Base-by-base conservation (phyloP, 1,140 invertebrate species). In the Tetranychus urticae region DNA sequence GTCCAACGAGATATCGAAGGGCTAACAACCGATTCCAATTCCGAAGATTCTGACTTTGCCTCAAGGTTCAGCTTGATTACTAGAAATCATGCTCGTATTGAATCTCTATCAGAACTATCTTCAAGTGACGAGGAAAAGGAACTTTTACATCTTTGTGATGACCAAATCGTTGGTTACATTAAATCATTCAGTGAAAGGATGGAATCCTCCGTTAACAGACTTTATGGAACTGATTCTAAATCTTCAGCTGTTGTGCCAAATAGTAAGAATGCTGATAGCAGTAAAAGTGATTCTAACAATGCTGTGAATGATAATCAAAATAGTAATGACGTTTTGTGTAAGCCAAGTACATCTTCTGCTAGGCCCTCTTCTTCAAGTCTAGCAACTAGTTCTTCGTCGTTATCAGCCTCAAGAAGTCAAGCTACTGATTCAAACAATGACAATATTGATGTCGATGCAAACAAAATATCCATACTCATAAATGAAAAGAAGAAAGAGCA, bases 1-100 rank as follows among this genome's bases (percentile, higher is more conserved):
- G 84, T 94, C 8, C 88, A 92, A 71, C 77, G 85, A 31, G 88
- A 92, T 71, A 80, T 90, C 50, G 86, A 89, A 71, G 83, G 72
- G 1, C 65, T 64, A 66, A 69, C 67, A 6, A 66, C 66, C 7
- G 68, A 70, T 62, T 68, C 66, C 39, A 62, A 54, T 57, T 33
- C 54, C 34, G 58, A 59, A 54, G 61, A 50, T 33, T 4, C 14
- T n/a, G 50, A 52, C 62, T 50, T 46, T 60, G 7, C 60, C 60
- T 55, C 46, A 56, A n/a, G 45, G 62, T 50, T 48, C 55, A 7
- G 50, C 54, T 10, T 10, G 14, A 6, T 37, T 42, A 42, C 61
- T 55, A 34, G 60, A 52, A 8, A n/a, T 56, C 39, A 45, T 65
- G n/a, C 63, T 65, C 58, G 58, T 63, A 13, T 63, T 64, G 8